Evolutionary conservation across 2,888 invertebrate species (phyloP).

Genomic region (Tupiocoris notatus): DNA sequence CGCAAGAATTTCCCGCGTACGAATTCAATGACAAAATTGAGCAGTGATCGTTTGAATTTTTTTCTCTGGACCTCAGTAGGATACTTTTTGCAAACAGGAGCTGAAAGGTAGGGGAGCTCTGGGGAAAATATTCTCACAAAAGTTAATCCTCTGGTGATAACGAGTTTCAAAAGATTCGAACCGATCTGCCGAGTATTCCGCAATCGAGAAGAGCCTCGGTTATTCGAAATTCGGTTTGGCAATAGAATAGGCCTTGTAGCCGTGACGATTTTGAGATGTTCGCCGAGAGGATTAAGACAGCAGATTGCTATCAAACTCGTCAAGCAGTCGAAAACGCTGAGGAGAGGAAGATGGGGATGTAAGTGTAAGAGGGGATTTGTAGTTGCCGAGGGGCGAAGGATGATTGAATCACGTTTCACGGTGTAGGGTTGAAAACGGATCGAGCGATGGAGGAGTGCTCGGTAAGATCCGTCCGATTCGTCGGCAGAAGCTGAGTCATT

Average conservation of each 20-base stretch:
- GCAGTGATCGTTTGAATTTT: too few relatives aligned
- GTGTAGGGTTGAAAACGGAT: not conserved
- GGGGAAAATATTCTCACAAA: too few relatives aligned
- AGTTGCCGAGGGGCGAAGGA: not conserved
- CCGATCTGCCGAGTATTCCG: too few relatives aligned
- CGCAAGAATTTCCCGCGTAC: too few relatives aligned
- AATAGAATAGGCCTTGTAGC: not conserved
- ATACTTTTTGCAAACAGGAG: too few relatives aligned
- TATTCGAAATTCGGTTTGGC: too few relatives aligned
- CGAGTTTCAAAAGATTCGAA: too few relatives aligned
- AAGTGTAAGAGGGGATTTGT: not conserved
- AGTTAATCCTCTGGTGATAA: too few relatives aligned
- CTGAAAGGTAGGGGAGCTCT: too few relatives aligned
- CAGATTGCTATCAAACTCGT: not conserved
- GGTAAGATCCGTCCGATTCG: not conserved
- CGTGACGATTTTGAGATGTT: not conserved
- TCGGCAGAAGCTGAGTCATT: not conserved
- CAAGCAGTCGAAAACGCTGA: not conserved
- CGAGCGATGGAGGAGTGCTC: not conserved
- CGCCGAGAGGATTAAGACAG: not conserved
- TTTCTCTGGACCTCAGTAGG: too few relatives aligned
- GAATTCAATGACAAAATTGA: too few relatives aligned
- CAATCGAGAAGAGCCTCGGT: too few relatives aligned
- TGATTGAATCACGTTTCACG: not conserved
- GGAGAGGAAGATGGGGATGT: not conserved